These are phyloP conservation scores for Acanthoscelides obtectus DNA, from an alignment of 2,888 invertebrate genomes.

Conservation along the genomic window DNA sequence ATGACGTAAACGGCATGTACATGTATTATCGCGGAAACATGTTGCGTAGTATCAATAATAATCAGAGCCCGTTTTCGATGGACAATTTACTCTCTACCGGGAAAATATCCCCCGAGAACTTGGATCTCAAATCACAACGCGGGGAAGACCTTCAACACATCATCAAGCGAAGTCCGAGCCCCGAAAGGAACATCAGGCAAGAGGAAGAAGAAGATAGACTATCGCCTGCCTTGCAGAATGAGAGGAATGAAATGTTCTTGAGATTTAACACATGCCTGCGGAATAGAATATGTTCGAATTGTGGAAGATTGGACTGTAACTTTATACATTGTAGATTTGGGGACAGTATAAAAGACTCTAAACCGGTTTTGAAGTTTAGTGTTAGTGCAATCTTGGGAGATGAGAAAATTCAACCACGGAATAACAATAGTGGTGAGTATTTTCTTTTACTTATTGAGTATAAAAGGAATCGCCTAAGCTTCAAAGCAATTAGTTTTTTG, in stretches of 20 bases:
- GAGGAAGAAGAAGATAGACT: conserved; percentile 35
- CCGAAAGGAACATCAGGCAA: conserved; percentile 19
- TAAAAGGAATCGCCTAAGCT: neutral
- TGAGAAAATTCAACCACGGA: conserved; percentile 41
- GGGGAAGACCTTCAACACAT: conserved; percentile 24
- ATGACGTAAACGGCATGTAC: conserved; percentile 17
- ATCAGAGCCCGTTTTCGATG: conserved; percentile 45
- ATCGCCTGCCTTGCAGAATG: conserved; percentile 30
- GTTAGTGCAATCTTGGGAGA: conserved; percentile 84
- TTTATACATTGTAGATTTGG: conserved; percentile 43
- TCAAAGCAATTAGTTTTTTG: too few species aligned
- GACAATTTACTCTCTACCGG: conserved; percentile 43
- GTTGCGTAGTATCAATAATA: conserved; percentile 43
- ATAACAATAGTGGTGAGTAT: conserved; percentile 23
- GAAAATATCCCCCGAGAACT: conserved; percentile 40
- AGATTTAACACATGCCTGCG: conserved; percentile 42
- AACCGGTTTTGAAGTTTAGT: conserved; percentile 86
- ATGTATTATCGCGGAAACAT: conserved; percentile 41
- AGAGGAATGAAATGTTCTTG: conserved; percentile 38
- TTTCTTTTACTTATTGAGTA: neutral
- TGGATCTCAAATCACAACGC: conserved; percentile 13
- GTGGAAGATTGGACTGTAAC: conserved; percentile 55
- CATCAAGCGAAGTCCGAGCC: conserved; percentile 24
- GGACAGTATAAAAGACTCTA: conserved; percentile 46
- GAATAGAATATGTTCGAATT: conserved; percentile 51